These are phyloP conservation scores for Morinoia aosen DNA, from an alignment of 2,888 invertebrate genomes.

Conservation along the genomic window DNA sequence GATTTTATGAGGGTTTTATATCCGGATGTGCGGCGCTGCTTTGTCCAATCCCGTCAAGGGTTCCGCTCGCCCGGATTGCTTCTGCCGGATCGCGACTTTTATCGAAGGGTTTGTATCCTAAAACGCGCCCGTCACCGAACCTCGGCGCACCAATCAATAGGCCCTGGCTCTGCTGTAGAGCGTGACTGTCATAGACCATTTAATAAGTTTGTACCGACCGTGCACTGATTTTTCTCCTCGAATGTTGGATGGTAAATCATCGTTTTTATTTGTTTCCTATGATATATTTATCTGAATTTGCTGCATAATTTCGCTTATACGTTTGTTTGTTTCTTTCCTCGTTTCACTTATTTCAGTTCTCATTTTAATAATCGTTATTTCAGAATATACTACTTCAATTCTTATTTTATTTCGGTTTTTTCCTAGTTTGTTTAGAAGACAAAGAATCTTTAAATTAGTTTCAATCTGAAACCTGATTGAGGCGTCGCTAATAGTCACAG, in stretches of 20 bases:
- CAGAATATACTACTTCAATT: too few relatives aligned
- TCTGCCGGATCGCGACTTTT: not conserved
- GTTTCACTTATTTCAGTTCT: too few relatives aligned
- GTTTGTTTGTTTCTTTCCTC: too few relatives aligned
- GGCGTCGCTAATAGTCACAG: too few relatives aligned
- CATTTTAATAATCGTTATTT: too few relatives aligned
- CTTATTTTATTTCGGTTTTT: too few relatives aligned
- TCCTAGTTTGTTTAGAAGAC: too few relatives aligned
- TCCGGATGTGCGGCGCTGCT: not conserved
- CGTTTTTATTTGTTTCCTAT: too few relatives aligned
- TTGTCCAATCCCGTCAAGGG: not conserved
- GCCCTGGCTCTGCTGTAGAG: not conserved
- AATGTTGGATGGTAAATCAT: not conserved
- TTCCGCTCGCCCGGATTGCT: not conserved
- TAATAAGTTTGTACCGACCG: not conserved
- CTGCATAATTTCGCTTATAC: too few relatives aligned
- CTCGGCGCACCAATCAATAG: not conserved
- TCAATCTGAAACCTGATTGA: too few relatives aligned
- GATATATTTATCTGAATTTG: too few relatives aligned
- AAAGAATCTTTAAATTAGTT: too few relatives aligned
- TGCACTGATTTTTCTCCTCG: not conserved
- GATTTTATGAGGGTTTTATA: not conserved
- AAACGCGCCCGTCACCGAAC: not conserved
- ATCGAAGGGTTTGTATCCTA: not conserved
- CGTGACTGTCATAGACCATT: not conserved